These are phyloP conservation scores for Athene cunicularia DNA, from an alignment of 2,113 vertebrate species.

Conservation along the genomic window DNA sequence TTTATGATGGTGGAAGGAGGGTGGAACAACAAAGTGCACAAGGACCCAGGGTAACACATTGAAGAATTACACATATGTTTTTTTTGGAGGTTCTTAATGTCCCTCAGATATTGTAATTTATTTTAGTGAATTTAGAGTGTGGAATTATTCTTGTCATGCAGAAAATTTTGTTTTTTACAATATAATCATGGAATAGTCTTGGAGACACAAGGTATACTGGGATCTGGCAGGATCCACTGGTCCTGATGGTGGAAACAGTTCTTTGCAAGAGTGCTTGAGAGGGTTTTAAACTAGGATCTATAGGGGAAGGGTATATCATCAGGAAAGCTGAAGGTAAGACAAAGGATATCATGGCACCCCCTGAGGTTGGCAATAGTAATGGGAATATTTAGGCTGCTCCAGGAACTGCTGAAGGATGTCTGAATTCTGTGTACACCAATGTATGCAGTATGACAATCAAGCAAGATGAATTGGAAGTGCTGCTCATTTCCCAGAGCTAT, in stretches of 20 bases:
- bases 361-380: not conserved
- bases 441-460: not conserved
- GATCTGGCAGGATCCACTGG: accelerated
- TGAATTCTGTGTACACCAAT: not conserved
- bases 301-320: not conserved
- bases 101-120: not conserved
- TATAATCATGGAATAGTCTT: not conserved
- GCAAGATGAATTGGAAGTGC: not conserved
- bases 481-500: not conserved
- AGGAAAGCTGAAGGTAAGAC: not conserved
- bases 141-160: not conserved
- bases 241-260: not conserved
- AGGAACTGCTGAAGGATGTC: not conserved
- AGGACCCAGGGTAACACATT: not conserved
- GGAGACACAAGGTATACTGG: not conserved
- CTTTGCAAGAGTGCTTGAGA: not conserved
- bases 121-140: not conserved
- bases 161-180: not conserved
- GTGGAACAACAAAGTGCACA: too few relatives aligned
- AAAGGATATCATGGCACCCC: not conserved
- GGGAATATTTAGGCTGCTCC: not conserved
- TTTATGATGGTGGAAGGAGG: not conserved
- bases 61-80: not conserved
- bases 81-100: not conserved
- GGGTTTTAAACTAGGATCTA: not conserved